These are phyloP conservation scores for Hyphantria cunea DNA, from an alignment of 1,140 invertebrate species.

Conservation along the genomic window DNA sequence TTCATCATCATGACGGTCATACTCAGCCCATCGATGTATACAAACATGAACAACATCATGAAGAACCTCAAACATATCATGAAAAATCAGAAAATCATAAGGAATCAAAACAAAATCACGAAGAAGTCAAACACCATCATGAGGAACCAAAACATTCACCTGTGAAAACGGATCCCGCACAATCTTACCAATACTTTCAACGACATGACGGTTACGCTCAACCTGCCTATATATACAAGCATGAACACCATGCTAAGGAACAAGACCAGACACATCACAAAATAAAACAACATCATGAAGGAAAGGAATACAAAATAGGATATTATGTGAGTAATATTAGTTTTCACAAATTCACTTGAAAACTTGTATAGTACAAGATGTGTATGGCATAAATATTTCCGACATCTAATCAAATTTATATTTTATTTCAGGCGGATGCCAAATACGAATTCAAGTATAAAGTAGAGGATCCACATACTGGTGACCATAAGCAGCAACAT, in stretches of 20 bases:
- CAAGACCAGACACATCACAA: background rate
- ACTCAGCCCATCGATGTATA: constrained; percentile 41
- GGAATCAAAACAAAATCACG: constrained; percentile 21
- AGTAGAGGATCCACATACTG: no score
- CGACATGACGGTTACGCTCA: no score
- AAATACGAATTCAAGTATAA: constrained; percentile 55
- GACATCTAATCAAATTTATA: no score
- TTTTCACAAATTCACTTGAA: background rate
- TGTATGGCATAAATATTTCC: background rate
- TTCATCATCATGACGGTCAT: background rate
- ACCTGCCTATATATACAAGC: no score
- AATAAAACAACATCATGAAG: background rate
- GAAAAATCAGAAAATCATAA: constrained; percentile 8
- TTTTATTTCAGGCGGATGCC: constrained; percentile 39
- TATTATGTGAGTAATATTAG: background rate
- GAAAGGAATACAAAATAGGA: constrained; percentile 15
- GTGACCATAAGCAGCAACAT: constrained; percentile 31
- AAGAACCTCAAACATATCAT: no score
- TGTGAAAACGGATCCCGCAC: no score
- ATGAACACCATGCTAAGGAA: background rate
- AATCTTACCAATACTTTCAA: no score
- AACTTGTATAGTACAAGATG: no score
- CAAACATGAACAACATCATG: no score
- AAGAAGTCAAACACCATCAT: no score
- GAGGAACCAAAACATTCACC: no score